Base-by-base conservation (phyloP, 2,888 invertebrate genomes). In the Microplitis deprimator region DNA sequence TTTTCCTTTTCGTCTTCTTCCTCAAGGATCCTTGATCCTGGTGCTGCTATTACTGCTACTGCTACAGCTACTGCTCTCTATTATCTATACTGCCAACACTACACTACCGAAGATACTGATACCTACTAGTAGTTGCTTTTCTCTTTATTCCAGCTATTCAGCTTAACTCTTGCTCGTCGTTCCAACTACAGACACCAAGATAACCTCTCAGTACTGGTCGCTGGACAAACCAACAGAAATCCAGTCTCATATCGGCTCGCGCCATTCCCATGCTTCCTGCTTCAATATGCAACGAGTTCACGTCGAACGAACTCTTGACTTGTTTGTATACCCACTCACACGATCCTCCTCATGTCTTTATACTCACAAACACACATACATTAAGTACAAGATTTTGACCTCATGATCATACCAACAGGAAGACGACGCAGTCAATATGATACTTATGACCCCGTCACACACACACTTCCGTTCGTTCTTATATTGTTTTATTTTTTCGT, bases 211-310 rank as follows among this genome's bases (percentile, higher is more conserved):
- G 78, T 79, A 79, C 59, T 74, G 73, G 50, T 59, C 75, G 60
- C 62, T 73, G 79, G 76, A 76, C 79, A 81, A 16, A 29, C 29
- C 10, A 39, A n/a, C n/a, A 7, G 29, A 8, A 29, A 39, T 68
- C 40, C 68, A 68, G 38, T 40, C 38, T 38, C 68, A 68, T 50
- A 50, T 68, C 68, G 68, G n/a, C 38, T 39, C 29, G 82, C 82
- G 82, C 81, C 83, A 76, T 75, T 38, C 82, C 81, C 81, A 79
- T 80, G 81, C 84, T 88, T 88, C 87, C 87, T 85, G 84, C 82
- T 86, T 88, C 86, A 88, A 88, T 88, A 89, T 89, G 87, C 87
- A 89, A 88, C 85, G 86, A 85, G 84, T 84, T 80, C 79, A 79
- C 79, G 78, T 74, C 79, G 78, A 41, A 79, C 73, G 81, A 81